Evolutionary conservation across 2,888 invertebrate genomes (phyloP).

Genomic region (Slavum lentiscoides): DNA sequence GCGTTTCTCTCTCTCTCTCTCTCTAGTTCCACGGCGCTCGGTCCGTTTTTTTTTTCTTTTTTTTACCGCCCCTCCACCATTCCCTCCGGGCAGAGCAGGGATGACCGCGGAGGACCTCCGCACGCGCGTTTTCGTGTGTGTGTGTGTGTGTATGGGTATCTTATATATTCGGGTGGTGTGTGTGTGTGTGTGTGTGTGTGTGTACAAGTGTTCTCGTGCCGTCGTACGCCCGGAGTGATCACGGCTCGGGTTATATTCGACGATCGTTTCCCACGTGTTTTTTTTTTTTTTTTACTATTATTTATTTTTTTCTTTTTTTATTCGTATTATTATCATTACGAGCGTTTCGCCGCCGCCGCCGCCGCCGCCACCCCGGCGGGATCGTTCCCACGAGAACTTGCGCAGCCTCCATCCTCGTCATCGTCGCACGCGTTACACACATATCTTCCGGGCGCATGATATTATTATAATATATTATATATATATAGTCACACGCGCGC

Average conservation of each 20-base stretch:
- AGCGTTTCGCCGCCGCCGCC: too few relatives aligned
- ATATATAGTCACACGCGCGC: too few relatives aligned
- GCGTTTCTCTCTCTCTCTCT: background rate
- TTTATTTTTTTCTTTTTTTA: constrained; percentile 4
- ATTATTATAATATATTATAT: too few relatives aligned
- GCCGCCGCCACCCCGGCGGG: constrained; percentile 31
- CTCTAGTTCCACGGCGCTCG: background rate
- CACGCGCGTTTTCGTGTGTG: background rate
- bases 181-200: constrained; percentile 10
- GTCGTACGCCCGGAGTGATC: constrained; percentile 46
- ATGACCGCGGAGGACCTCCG: constrained; percentile 37
- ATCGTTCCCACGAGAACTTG: constrained; percentile 49
- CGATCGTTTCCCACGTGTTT: constrained; percentile 52
- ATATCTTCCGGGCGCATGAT: too few relatives aligned
- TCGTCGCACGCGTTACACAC: constrained; percentile 20
- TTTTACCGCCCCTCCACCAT: background rate
- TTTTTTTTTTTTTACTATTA: background rate
- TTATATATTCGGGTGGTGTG: background rate
- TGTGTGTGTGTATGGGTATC: background rate
- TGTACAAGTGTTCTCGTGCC: constrained; percentile 35
- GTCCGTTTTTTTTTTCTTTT: background rate
- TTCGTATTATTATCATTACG: constrained; percentile 39
- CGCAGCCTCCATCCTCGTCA: constrained; percentile 3
- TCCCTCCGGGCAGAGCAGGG: constrained; percentile 39
- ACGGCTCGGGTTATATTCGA: constrained; percentile 32